phyloP scores from a whole-genome alignment of 2,888 invertebrate genomes.

The Galerucella calmariensis region DNA sequence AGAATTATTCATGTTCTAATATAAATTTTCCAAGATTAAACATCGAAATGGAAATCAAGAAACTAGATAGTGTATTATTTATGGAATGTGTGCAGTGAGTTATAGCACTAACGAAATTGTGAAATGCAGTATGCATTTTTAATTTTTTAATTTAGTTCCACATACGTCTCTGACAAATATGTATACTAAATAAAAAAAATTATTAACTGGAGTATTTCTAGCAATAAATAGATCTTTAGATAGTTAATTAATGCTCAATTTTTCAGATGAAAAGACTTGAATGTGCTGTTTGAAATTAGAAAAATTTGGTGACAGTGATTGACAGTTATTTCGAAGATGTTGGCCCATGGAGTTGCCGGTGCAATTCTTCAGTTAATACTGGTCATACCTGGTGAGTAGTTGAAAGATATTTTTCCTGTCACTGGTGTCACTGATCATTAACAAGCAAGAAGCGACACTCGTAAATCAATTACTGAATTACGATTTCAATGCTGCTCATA shows the following conservation, averaged over 20 bases:
- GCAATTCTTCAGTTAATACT: constrained; percentile 55
- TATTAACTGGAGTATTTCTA: neutral
- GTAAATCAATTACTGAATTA: too few species aligned
- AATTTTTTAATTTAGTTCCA: constrained; percentile 13
- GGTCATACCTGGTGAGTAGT: constrained; percentile 54
- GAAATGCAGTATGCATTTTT: constrained; percentile 30
- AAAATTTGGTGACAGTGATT: neutral
- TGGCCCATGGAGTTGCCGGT: constrained; percentile 52
- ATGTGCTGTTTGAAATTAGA: too few species aligned
- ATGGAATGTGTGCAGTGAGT: constrained; percentile 33
- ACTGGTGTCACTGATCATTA: too few species aligned
- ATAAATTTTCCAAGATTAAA: neutral
- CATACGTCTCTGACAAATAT: constrained; percentile 21
- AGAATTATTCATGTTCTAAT: too few species aligned
- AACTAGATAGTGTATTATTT: constrained; percentile 38
- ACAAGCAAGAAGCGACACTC: too few species aligned
- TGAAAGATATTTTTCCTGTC: neutral
- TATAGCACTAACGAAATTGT: constrained; percentile 23
- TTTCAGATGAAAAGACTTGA: too few species aligned
- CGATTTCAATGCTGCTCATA: too few species aligned
- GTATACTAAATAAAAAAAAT: neutral
- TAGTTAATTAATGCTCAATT: too few species aligned
- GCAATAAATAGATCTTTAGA: neutral
- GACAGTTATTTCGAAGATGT: constrained; percentile 52
- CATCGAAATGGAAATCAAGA: constrained; percentile 39